Percentiles rank a stretch among this genome's conserved stretches.
phyloP scores from a whole-genome alignment of 2,113 vertebrate species.

The Andinoacara biseriatus region DNA sequence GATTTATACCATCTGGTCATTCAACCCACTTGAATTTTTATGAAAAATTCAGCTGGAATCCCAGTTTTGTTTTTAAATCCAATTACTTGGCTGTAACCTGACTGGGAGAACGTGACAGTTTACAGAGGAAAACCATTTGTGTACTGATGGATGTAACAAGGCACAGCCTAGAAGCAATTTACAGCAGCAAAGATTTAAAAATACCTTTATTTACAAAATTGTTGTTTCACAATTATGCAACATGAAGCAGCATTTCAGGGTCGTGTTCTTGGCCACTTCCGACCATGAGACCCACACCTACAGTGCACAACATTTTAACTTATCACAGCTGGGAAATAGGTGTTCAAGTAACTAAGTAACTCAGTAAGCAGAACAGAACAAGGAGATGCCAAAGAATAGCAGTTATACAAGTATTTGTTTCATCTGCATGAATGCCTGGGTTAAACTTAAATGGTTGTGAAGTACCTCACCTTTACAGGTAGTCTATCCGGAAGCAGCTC shows the following conservation, averaged over 20 bases:
- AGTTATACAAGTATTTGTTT: neutral
- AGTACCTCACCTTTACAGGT: no score
- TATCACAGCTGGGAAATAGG: neutral
- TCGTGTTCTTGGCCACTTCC: neutral
- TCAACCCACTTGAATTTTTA: no score
- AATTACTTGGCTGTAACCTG: no score
- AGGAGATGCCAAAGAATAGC: neutral
- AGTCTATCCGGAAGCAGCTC: no score
- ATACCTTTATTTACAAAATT: neutral
- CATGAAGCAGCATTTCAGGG: neutral
- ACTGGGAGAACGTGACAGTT: no score
- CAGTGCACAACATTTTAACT: neutral
- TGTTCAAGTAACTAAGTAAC: neutral
- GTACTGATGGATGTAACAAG: no score
- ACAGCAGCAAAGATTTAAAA: neutral
- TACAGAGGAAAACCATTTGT: no score
- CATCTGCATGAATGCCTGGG: neutral
- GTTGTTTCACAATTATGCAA: neutral
- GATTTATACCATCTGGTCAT: no score
- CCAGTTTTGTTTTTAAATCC: no score
- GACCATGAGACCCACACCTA: neutral
- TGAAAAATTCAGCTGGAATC: no score
- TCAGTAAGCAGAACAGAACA: neutral
- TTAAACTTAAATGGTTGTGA: neutral
- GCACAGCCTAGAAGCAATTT: no score